A percentile compares a stretch with the other conserved stretches of the same genome.
Conservation (phyloP, 2,888 invertebrate species). For the Biston betularia region DNA sequence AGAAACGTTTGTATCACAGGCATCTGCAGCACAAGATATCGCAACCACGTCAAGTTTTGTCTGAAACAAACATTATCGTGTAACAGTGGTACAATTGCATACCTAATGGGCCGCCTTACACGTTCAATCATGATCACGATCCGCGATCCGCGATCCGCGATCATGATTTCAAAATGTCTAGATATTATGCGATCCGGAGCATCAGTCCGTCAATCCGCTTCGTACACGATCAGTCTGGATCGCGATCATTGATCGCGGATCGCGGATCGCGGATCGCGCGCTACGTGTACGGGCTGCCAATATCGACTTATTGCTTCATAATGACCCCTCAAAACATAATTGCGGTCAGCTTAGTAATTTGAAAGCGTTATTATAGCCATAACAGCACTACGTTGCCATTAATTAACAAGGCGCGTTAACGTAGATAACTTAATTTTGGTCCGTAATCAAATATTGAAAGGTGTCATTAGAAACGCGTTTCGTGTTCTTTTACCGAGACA, state of each 20-base stretch:
- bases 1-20: slow-evolving; percentile 89
- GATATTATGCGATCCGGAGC: too few species aligned
- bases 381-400: slow-evolving; percentile 10
- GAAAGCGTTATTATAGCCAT: slow-evolving; percentile 11
- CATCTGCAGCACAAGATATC: slow-evolving; percentile 89
- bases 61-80: slow-evolving; percentile 70
- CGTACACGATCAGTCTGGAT: too few species aligned
- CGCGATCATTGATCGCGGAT: too few species aligned
- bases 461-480: background rate
- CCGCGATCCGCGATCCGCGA: too few species aligned
- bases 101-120: too few species aligned
- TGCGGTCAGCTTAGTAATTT: background rate
- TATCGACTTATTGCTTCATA: slow-evolving; percentile 3
- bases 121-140: too few species aligned
- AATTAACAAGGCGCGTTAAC: slow-evolving; percentile 8
- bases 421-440: background rate
- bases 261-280: too few species aligned
- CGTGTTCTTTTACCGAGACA: background rate
- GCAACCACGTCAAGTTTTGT: slow-evolving; percentile 79
- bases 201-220: too few species aligned
- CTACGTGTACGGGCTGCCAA: too few species aligned
- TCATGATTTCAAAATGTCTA: too few species aligned
- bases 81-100: background rate
- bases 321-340: slow-evolving; percentile 5
- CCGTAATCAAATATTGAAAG: slow-evolving; percentile 1